Evolutionary conservation across 2,797 vertebrate species (phyloP), one percentile per base, ranked within the genome.

Genomic region (Crenuchus spilurus): DNA sequence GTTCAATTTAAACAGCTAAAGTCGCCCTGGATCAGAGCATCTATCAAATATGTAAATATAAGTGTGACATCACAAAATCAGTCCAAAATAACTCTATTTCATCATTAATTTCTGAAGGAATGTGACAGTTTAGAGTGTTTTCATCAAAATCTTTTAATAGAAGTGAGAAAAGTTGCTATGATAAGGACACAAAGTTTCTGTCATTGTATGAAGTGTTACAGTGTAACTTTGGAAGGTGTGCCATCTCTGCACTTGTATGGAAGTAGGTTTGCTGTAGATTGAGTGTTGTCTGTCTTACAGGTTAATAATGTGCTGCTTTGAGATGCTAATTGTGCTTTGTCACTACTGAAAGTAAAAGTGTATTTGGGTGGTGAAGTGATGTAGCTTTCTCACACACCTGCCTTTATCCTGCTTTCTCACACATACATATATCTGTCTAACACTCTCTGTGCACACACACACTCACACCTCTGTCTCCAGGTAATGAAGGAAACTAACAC

Each of bases 401-500:
- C 18, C 13, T 70, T 58, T 75, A 14, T 61, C 20, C 57, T 24
- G n/a, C 11, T 26, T 33, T 65, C n/a, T 48, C 37, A 62, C 73
- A 77, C 66, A 70, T 48, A 30, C 24, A 69, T 44, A 46, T 18
- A 13, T 64, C 26, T 62, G 44, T 30, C 11, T 74, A 10, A 65
- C 61, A 73, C 62, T 30, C 16, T 20, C 54, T 79, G 8, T 60
- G 78, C 66, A 64, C 68, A 26, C 72, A 14, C 28, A 62, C 52
- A 4, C 42, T 30, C 44, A 49, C 61, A 49, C 22, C 4, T 86
- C 30, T 22, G 22, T 54, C 75, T 10, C 18, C 84, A 94, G 93
- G 92, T 94, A 85, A 93, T 93, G 92, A 89, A 74, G 80, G 92
- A 94, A 85, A 94, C 92, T 48, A 79, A 88, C 89, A 93, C 93